These are phyloP conservation scores for Stichodactyla helianthus DNA, from an alignment of 64 coral and sea anemone genomes.

Conservation along the genomic window DNA sequence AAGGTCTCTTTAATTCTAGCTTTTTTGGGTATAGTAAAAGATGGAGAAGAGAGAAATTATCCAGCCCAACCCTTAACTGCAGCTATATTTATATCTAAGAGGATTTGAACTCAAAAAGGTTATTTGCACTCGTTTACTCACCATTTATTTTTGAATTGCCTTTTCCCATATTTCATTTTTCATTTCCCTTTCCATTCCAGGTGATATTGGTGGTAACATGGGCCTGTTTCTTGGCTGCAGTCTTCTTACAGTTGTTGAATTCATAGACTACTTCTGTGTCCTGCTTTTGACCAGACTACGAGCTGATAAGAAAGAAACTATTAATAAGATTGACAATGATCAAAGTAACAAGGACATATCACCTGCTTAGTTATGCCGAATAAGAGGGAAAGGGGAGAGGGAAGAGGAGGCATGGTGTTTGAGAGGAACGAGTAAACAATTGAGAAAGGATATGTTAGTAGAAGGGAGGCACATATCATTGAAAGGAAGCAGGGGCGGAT, in stretches of 20 bases:
- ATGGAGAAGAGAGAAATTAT: too few relatives aligned
- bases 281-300: not conserved
- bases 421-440: not conserved
- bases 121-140: not conserved
- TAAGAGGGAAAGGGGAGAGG: not conserved
- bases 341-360: not conserved
- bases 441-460: too few relatives aligned
- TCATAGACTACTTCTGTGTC: not conserved
- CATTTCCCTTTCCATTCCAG: not conserved
- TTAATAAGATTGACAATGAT: not conserved
- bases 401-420: not conserved
- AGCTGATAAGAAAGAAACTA: not conserved
- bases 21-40: too few relatives aligned
- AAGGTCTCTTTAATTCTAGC: too few relatives aligned
- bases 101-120: too few relatives aligned
- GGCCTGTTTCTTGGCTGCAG: slow-evolving; percentile 19
- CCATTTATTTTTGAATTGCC: not conserved
- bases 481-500: too few relatives aligned
- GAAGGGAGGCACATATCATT: too few relatives aligned
- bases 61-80: too few relatives aligned
- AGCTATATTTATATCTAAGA: too few relatives aligned
- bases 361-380: not conserved
- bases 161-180: not conserved
- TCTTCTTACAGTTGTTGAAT: slow-evolving; percentile 19
- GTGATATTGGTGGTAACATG: slow-evolving; percentile 31